A percentile compares a stretch with the other conserved stretches of the same genome.
phyloP scores from a whole-genome alignment of 2,888 invertebrate species.

The Chromoteleia sp. region DNA sequence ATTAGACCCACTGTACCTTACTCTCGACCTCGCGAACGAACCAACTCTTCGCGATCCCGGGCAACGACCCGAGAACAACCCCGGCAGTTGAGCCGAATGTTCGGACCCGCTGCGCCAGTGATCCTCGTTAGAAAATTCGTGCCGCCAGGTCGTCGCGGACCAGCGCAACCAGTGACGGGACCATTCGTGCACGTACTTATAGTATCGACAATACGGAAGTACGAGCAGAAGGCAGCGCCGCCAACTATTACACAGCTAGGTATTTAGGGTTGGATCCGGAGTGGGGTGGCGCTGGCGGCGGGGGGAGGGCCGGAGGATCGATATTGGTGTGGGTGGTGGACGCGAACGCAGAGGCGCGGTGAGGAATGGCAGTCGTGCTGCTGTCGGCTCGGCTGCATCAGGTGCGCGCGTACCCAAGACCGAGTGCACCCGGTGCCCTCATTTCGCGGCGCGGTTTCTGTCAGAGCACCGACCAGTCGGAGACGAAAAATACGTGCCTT shows the following conservation, averaged over 20 bases:
- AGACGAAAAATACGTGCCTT: slow-evolving; percentile 34
- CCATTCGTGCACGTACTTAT: not conserved
- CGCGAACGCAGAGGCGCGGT: slow-evolving; percentile 76
- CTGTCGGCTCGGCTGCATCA: slow-evolving; percentile 70
- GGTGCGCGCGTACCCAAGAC: slow-evolving; percentile 62
- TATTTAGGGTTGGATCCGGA: slow-evolving; percentile 66
- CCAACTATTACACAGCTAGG: slow-evolving; percentile 66
- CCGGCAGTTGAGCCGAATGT: not conserved
- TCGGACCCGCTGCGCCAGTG: slow-evolving; percentile 15
- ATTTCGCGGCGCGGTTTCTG: slow-evolving; percentile 35
- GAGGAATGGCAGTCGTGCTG: slow-evolving; percentile 72
- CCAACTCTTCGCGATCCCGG: not conserved
- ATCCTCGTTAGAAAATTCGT: slow-evolving; percentile 17
- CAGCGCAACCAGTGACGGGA: slow-evolving; percentile 45
- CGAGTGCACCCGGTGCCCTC: slow-evolving; percentile 66
- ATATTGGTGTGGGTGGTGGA: slow-evolving; percentile 83
- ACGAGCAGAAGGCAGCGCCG: slow-evolving; percentile 62
- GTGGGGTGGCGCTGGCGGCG: slow-evolving; percentile 65
- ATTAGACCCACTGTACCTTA: too few species aligned
- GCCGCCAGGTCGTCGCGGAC: slow-evolving; percentile 15
- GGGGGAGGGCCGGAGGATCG: slow-evolving; percentile 79
- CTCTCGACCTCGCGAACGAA: not conserved
- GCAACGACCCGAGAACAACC: slow-evolving; percentile 9
- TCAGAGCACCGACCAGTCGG: slow-evolving; percentile 8
- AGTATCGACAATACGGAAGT: slow-evolving; percentile 59